phyloP scores from a whole-genome alignment of 1,140 invertebrate genomes.

The Alviniconcha marisindica region DNA sequence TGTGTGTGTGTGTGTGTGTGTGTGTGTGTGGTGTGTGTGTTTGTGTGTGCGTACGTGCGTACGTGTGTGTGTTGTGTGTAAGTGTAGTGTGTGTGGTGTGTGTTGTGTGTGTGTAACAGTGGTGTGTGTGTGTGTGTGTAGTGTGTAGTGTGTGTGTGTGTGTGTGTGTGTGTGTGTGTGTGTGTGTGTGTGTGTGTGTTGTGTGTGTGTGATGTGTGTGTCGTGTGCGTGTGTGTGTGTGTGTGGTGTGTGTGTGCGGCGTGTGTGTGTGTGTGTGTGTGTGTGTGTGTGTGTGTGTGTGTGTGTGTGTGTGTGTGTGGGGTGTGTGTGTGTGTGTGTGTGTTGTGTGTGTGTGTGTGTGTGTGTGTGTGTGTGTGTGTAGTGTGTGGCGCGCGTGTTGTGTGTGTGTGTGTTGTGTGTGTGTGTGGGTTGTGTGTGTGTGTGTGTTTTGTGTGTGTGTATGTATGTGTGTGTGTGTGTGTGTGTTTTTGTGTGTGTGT shows the following conservation, averaged over 20 bases:
- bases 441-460: not conserved
- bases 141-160: not conserved
- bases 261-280: no score
- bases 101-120: no score
- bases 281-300: no score
- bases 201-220: no score
- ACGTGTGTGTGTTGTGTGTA: not conserved
- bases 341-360: no score
- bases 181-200: no score
- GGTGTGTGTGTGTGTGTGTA: not conserved
- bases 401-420: not conserved
- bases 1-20: constrained; percentile 3
- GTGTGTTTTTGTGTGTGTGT: no score
- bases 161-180: not conserved
- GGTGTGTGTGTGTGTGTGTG: no score
- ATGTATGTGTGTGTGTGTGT: not conserved
- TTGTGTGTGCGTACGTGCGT: not conserved
- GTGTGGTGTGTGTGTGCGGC: no score
- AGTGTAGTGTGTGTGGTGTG: no score
- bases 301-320: no score
- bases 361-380: not conserved
- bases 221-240: no score
- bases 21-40: not conserved
- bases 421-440: not conserved
- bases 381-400: not conserved